Evolutionary conservation across 2,113 vertebrate genomes (phyloP), one percentile per base, ranked within the genome.

Genomic region (Sorex araneus): DNA sequence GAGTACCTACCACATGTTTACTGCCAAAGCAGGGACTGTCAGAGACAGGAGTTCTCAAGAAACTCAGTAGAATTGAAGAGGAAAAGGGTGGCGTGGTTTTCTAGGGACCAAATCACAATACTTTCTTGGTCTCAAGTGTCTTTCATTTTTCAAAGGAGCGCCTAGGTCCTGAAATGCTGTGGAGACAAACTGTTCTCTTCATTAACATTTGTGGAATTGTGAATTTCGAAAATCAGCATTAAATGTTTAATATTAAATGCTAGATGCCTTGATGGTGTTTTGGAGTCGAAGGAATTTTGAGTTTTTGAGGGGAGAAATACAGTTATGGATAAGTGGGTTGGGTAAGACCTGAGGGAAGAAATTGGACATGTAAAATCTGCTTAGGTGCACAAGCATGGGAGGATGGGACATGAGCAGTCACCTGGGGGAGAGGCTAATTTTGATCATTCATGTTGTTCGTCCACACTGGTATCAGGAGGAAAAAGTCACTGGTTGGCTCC

Each of bases 261-360:
- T 47, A 77, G 50, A 40, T 40, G 16, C 40, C 30, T 32, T 34
- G 76, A 9, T 63, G 2, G 66, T 47, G 0, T 40, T 43, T 11
- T 3, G 30, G 40, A 87, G 64, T 73, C 91, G 45, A 81, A 43
- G 67, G 74, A 79, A 78, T 34, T 67, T 73, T 91, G n/a, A 18
- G 11, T 63, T 89, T 95, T 73, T 54, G 34, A 34, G 32, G 71
- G 84, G 80, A 75, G 75, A 91, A 63, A 30, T 66, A 30, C 25
- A 57, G 27, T 36, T 12, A 21, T 81, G 25, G 3, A 19, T 70
- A 43, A 50, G n/a, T 71, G 27, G n/a, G 25, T 0, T 64, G 50
- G 27, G 21, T 70, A 81, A 78, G 57, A 25, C 67, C 28, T 23
- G 28, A 89, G 83, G n/a, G 34, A 84, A 77, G 43, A 71, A n/a